Evolutionary conservation across 2,113 vertebrate genomes (phyloP).

Genomic region (Cyprichromis sp.): DNA sequence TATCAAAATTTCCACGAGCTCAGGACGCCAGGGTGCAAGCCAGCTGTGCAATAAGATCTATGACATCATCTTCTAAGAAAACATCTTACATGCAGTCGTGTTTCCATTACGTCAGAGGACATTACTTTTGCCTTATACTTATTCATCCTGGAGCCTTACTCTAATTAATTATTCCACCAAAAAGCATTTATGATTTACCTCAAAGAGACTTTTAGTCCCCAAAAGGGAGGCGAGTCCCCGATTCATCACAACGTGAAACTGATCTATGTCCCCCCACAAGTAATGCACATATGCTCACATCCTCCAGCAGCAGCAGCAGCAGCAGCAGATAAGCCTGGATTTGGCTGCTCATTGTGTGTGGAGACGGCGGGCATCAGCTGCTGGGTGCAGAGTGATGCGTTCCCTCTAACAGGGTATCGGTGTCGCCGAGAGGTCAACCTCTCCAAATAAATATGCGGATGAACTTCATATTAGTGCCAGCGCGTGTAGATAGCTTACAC

Average conservation of each 20-base stretch:
- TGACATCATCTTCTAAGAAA: neutral
- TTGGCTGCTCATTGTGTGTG: neutral
- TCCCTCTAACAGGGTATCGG: slow-evolving; percentile 34
- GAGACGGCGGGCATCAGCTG: slow-evolving; percentile 39
- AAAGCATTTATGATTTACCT: neutral
- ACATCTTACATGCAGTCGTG: neutral
- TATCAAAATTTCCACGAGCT: neutral
- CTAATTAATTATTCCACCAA: neutral
- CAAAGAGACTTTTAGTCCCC: neutral
- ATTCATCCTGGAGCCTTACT: neutral
- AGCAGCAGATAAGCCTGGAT: neutral
- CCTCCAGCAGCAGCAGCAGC: neutral
- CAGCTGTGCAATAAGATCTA: neutral
- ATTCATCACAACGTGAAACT: neutral
- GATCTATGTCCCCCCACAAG: neutral
- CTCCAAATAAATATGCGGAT: slow-evolving; percentile 23
- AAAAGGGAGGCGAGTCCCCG: neutral
- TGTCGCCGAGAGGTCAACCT: slow-evolving; percentile 30
- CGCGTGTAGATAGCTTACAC: neutral
- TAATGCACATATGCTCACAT: neutral
- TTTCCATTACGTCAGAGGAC: neutral
- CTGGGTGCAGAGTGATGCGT: slow-evolving; percentile 44
- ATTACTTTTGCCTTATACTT: neutral
- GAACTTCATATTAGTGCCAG: slow-evolving; percentile 6
- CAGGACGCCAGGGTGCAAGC: neutral